These are phyloP conservation scores for Boloria euphrosyne DNA, from an alignment of 2,888 invertebrate species.

Conservation along the genomic window DNA sequence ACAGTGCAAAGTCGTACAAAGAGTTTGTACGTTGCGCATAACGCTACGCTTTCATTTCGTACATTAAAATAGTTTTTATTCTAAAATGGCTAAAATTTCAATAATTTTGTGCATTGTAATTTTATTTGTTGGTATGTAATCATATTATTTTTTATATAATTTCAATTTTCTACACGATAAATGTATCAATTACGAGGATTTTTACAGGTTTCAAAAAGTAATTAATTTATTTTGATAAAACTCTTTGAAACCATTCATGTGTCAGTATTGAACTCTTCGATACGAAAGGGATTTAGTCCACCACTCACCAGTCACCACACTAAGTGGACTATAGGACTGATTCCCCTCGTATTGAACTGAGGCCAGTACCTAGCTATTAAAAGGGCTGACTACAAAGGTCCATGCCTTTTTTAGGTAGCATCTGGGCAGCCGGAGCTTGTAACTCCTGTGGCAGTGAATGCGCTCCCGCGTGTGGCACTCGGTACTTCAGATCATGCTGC, in stretches of 20 bases:
- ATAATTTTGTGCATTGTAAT: background rate
- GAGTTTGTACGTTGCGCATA: too few species aligned
- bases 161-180: background rate
- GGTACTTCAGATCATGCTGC: constrained; percentile 83
- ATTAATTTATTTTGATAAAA: too few species aligned
- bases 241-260: background rate
- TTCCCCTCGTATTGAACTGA: too few species aligned
- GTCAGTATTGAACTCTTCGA: background rate
- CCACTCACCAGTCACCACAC: too few species aligned
- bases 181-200: background rate
- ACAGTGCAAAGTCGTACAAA: background rate
- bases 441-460: constrained; percentile 83
- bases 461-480: constrained; percentile 80
- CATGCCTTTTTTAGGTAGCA: background rate
- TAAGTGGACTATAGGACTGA: too few species aligned
- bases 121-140: background rate
- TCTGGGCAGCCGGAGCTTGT: constrained; percentile 56
- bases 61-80: background rate
- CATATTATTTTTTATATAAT: background rate
- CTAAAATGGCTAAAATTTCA: constrained; percentile 2
- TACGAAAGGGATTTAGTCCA: background rate
- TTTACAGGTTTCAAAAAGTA: background rate
- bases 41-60: too few species aligned
- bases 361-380: too few species aligned
- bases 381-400: background rate